A percentile compares a stretch with the other conserved stretches of the same genome.
phyloP scores from a whole-genome alignment of 1,140 invertebrate genomes.

The Eciton burchellii region DNA sequence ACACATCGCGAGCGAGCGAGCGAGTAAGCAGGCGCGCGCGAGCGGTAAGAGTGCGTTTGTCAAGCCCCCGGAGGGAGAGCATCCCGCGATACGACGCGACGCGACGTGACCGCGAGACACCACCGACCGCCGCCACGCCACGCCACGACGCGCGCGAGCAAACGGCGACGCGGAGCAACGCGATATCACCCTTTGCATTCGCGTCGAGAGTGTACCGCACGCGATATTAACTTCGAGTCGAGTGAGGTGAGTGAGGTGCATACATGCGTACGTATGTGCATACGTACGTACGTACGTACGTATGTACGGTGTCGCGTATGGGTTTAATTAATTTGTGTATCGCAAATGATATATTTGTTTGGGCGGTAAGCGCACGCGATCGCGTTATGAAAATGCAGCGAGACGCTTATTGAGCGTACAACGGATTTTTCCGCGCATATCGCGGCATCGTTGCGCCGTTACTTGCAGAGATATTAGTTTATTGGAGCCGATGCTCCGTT shows the following conservation, averaged over 20 bases:
- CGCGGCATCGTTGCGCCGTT: not conserved
- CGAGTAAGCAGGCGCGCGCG: slow-evolving; percentile 2
- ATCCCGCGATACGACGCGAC: slow-evolving; percentile 40
- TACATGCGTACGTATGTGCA: not conserved
- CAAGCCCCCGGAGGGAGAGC: not conserved
- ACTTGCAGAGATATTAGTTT: slow-evolving; percentile 46
- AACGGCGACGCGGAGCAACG: slow-evolving; percentile 22
- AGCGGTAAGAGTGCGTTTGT: slow-evolving; percentile 14
- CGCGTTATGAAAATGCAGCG: not conserved
- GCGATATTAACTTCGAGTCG: not conserved
- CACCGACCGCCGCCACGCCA: slow-evolving; percentile 1
- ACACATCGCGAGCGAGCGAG: slow-evolving; percentile 31
- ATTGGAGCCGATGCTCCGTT: not conserved
- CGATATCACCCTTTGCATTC: slow-evolving; percentile 48
- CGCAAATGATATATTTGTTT: not conserved
- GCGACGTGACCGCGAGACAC: slow-evolving; percentile 26
- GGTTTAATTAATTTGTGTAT: not conserved
- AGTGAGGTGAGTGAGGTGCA: slow-evolving; percentile 46
- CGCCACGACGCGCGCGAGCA: slow-evolving; percentile 47
- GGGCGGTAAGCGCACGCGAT: slow-evolving; percentile 25
- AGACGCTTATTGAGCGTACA: not conserved
- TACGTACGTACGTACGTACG: not conserved
- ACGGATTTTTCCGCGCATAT: not conserved
- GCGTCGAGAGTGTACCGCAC: not conserved
- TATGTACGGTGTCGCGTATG: not conserved